Conservation (phyloP, 1,140 invertebrate species). For the Philopotamus ludificatus region DNA sequence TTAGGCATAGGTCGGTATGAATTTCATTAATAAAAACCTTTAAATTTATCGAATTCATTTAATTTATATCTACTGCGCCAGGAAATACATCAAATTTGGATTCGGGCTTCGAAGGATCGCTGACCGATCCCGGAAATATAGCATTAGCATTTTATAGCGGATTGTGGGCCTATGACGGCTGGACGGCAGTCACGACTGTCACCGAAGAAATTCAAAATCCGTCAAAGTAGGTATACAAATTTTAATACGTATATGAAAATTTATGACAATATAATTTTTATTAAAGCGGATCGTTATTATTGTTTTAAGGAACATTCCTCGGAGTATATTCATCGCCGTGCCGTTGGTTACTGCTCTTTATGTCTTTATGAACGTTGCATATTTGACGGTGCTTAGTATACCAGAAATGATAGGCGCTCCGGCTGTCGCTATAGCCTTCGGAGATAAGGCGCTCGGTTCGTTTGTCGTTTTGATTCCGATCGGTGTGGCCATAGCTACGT, state of each 20-base stretch:
- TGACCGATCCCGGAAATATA: constrained; percentile 67
- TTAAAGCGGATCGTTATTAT: background rate
- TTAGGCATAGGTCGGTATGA: constrained; percentile 61
- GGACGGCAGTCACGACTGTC: constrained; percentile 86
- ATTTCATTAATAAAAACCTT: constrained; percentile 1
- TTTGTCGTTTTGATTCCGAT: constrained; percentile 67
- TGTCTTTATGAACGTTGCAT: constrained; percentile 88
- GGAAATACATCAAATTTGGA: constrained; percentile 69
- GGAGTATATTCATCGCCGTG: constrained; percentile 88
- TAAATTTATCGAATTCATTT: background rate
- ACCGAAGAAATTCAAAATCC: constrained; percentile 92
- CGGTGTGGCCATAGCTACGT: constrained; percentile 71
- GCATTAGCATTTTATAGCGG: constrained; percentile 92
- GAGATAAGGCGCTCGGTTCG: constrained; percentile 59
- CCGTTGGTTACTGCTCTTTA: constrained; percentile 85
- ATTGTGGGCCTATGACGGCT: constrained; percentile 94
- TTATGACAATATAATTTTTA: background rate
- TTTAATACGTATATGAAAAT: background rate
- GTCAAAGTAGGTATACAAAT: constrained; percentile 61
- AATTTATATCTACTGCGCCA: constrained; percentile 22
- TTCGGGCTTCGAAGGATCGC: constrained; percentile 76
- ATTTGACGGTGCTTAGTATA: constrained; percentile 82
- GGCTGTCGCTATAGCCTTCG: constrained; percentile 84
- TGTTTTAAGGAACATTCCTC: constrained; percentile 66
- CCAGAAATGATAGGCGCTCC: constrained; percentile 75